phyloP scores from a whole-genome alignment of 1,140 invertebrate species.

The Condylostylus longicornis region DNA sequence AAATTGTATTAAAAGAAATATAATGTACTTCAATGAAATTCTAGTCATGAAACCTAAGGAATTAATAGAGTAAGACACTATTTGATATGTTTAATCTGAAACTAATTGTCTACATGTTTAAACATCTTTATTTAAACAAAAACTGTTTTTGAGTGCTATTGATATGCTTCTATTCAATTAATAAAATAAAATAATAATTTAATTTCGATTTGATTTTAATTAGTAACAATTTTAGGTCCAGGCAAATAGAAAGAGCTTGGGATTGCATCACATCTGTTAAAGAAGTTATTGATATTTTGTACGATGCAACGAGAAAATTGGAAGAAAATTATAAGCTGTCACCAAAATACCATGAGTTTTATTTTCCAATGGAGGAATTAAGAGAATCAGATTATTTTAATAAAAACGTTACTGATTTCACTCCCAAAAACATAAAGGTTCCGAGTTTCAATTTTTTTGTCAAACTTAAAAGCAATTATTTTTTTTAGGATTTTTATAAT shows the following conservation, averaged over 20 bases:
- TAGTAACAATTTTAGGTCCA: slow-evolving; percentile 21
- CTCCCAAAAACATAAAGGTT: slow-evolving; percentile 29
- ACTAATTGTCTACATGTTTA: too few relatives aligned
- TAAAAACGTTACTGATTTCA: slow-evolving; percentile 28
- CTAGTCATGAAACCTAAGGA: slow-evolving; percentile 29
- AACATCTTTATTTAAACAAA: too few relatives aligned
- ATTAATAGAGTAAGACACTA: slow-evolving; percentile 25
- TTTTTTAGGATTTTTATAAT: slow-evolving; percentile 27
- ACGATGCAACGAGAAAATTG: slow-evolving; percentile 27
- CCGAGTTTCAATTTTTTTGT: background rate
- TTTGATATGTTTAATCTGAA: too few relatives aligned
- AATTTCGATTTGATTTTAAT: background rate
- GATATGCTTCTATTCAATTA: background rate
- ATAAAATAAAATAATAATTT: background rate
- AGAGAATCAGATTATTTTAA: slow-evolving; percentile 31
- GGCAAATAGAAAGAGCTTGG: slow-evolving; percentile 29
- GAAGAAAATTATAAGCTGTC: slow-evolving; percentile 23
- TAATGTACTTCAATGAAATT: slow-evolving; percentile 31
- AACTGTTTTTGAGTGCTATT: too few relatives aligned
- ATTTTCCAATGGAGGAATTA: slow-evolving; percentile 28
- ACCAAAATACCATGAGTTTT: slow-evolving; percentile 17
- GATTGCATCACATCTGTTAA: slow-evolving; percentile 29
- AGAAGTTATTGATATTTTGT: slow-evolving; percentile 27
- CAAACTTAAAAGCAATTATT: background rate
- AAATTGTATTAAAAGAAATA: slow-evolving; percentile 28